Base-by-base conservation (phyloP, 2,113 vertebrate species). In the Eudorcas thomsonii region DNA sequence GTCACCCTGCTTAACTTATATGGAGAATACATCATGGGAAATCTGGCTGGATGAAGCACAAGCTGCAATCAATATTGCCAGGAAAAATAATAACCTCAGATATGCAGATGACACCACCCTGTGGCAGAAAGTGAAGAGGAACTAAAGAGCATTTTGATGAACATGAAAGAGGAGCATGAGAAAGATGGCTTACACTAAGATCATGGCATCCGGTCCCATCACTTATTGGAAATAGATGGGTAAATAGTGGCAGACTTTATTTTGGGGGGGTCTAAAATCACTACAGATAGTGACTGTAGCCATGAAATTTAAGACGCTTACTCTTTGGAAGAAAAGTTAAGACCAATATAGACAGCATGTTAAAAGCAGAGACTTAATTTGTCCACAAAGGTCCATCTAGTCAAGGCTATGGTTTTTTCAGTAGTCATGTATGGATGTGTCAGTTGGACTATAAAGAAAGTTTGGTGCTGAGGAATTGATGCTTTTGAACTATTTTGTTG, bases 201-300 rank as follows among this genome's bases (percentile, higher is more conserved):
- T 21, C 64, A 71, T 71, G n/a, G 64, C n/a, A 67, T 71, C n/a
- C 0, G 1, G 17, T 36, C 8, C n/a, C 4, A 36, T 36, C 17
- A 71, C 64, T 71, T 36, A 11, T 71, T 19, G 64, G 17, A 71
- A 36, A 11, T 5, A 67, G 8, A 36, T 36, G 33, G 2, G 33
- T n/a, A 67, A 11, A 19, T 9, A 36, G 8, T 11, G n/a, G n/a
- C n/a, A 71, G n/a, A 36, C n/a, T 36, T 67, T 67, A 67, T 67
- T 71, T 71, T 5, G 1, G 2, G 2, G 17, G 17, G n/a, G 17
- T 71, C n/a, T 9, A 36, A 71, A 36, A 36, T 71, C 64, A 36
- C 64, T 21, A 10, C 4, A 36, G n/a, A 71, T 71, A 36, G 17
- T 71, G n/a, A 71, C n/a, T 21, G 17, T 36, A 71, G 64, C 64